phyloP scores from a whole-genome alignment of 2,888 invertebrate genomes.

The Apotomis turbidana region DNA sequence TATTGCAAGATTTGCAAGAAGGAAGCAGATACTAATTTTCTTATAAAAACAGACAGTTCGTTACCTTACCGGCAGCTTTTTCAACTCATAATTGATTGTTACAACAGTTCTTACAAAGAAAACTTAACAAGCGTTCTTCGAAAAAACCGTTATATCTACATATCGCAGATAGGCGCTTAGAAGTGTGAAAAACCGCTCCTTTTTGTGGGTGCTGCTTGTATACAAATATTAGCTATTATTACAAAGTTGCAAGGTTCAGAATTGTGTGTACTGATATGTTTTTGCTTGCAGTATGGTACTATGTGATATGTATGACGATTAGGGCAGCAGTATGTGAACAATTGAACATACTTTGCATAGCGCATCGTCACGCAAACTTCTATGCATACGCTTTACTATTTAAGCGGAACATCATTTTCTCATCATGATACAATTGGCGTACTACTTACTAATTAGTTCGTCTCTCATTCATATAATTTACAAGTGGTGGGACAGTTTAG shows the following conservation, averaged over 20 bases:
- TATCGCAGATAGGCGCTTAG: constrained; percentile 31
- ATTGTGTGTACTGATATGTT: constrained; percentile 1
- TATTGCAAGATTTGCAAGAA: too few relatives aligned
- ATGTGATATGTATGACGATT: constrained; percentile 37
- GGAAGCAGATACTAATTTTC: background rate
- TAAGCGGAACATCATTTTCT: constrained; percentile 28
- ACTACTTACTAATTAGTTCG: constrained; percentile 14
- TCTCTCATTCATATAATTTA: constrained; percentile 5
- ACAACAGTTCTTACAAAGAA: constrained; percentile 34
- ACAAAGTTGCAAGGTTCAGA: constrained; percentile 8
- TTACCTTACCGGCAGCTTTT: background rate
- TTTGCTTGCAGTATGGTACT: constrained; percentile 5
- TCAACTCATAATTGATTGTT: constrained; percentile 29
- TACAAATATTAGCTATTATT: constrained; percentile 8
- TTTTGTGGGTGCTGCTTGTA: constrained; percentile 25
- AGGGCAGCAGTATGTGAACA: constrained; percentile 29
- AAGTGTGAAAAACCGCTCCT: constrained; percentile 38
- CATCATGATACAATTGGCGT: constrained; percentile 10
- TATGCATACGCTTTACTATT: constrained; percentile 15
- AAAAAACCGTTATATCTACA: constrained; percentile 38
- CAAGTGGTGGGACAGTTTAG: background rate
- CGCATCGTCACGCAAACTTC: constrained; percentile 34
- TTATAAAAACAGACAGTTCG: constrained; percentile 7
- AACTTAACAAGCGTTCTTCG: constrained; percentile 37
- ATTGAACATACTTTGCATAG: constrained; percentile 36